These are phyloP conservation scores for Venusia cambrica DNA, from an alignment of 2,888 invertebrate species.

Conservation along the genomic window DNA sequence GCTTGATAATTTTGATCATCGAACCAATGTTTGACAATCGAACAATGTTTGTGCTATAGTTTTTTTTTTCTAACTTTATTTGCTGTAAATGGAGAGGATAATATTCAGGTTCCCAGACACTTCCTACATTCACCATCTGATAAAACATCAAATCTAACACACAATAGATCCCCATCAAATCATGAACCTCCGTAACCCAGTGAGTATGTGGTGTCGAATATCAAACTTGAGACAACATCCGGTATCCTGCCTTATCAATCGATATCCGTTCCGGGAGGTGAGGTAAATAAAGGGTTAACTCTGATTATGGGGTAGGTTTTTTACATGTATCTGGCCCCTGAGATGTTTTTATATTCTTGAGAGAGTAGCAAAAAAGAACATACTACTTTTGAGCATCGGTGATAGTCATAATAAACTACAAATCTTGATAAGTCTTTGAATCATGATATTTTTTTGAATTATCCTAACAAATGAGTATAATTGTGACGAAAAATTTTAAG, in stretches of 20 bases:
- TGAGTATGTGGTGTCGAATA: conserved; percentile 40
- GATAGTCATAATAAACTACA: too few species aligned
- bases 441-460: too few species aligned
- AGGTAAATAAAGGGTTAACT: conserved; percentile 45
- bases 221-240: conserved; percentile 36
- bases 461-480: too few species aligned
- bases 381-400: too few species aligned
- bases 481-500: not conserved
- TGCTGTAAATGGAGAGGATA: too few species aligned
- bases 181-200: conserved; percentile 37
- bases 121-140: conserved; percentile 14
- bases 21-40: too few species aligned
- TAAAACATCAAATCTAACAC: conserved; percentile 4
- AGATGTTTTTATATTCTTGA: conserved; percentile 9
- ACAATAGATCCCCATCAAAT: conserved; percentile 11
- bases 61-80: too few species aligned
- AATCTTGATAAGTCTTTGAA: too few species aligned
- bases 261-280: conserved; percentile 43
- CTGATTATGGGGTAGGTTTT: conserved; percentile 27
- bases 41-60: too few species aligned
- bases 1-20: too few species aligned
- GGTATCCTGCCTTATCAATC: conserved; percentile 40
- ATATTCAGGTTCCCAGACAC: conserved; percentile 1
- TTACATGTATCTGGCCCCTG: conserved; percentile 12
- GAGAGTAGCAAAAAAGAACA: conserved; percentile 2